A percentile compares a stretch with the other conserved stretches of the same genome.
These are phyloP conservation scores for Campodea augens DNA, from an alignment of 1,140 invertebrate genomes.

Conservation along the genomic window DNA sequence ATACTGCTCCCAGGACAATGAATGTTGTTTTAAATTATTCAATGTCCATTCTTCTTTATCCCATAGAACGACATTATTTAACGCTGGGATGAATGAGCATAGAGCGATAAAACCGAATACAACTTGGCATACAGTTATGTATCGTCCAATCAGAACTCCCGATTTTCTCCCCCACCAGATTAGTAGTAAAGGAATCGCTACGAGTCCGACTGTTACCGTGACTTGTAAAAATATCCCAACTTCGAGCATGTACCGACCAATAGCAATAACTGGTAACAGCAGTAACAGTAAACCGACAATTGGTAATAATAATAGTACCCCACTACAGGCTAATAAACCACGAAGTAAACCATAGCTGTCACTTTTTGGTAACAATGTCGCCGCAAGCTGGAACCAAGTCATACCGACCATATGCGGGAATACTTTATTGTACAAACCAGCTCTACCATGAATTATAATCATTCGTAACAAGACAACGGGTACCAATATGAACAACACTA, in stretches of 20 bases:
- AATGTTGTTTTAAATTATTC: neutral
- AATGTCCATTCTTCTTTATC: too few species aligned
- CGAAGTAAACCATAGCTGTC: neutral
- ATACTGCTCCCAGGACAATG: neutral
- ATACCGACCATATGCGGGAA: too few species aligned
- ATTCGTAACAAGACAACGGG: too few species aligned
- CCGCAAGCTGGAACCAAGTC: slow-evolving; percentile 15
- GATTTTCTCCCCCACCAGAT: neutral
- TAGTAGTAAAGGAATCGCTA: neutral
- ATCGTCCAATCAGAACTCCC: neutral
- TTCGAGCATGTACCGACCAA: neutral
- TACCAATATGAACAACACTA: too few species aligned
- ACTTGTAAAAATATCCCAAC: neutral
- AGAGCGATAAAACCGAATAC: neutral
- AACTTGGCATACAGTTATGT: neutral
- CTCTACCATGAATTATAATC: too few species aligned
- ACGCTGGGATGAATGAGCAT: neutral
- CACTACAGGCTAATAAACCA: neutral
- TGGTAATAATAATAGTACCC: neutral
- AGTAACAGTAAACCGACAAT: neutral
- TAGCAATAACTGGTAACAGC: neutral
- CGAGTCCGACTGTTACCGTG: neutral
- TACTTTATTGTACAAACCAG: too few species aligned
- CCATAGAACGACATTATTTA: neutral
- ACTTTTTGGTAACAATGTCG: slow-evolving; percentile 23